Evolutionary conservation across 2,113 vertebrate genomes (phyloP).

Genomic region (Pongo abelii): DNA sequence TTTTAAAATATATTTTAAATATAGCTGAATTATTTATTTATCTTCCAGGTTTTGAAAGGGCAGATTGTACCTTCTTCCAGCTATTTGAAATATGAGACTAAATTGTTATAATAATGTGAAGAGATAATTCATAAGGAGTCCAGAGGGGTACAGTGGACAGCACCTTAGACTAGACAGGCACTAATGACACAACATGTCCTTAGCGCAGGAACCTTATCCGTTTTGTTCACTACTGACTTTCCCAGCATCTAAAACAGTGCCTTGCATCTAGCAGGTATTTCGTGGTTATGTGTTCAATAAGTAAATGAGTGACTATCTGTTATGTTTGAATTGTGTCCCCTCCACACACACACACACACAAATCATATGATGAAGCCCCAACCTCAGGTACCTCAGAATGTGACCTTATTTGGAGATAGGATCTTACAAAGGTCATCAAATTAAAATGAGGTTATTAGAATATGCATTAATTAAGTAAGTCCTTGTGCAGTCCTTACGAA

Average conservation of each 20-base stretch:
- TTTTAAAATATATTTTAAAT: constrained; percentile 38
- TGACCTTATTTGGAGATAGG: neutral
- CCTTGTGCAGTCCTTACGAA: neutral
- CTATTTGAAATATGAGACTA: neutral
- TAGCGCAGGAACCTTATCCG: neutral
- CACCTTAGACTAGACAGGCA: neutral
- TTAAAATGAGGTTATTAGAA: neutral
- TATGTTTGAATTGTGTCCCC: neutral
- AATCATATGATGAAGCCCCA: neutral
- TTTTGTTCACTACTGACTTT: neutral
- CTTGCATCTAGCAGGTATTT: neutral
- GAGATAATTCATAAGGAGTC: neutral
- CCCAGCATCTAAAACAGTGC: neutral
- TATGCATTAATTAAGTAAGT: neutral
- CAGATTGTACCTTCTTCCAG: neutral
- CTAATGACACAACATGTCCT: neutral
- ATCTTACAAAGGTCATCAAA: neutral
- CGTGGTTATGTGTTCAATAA: neutral
- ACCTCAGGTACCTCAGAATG: neutral
- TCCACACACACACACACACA: too few relatives aligned
- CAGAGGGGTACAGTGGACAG: neutral
- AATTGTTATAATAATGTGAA: neutral
- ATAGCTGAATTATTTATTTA: neutral
- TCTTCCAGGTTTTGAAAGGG: neutral
- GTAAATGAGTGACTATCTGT: neutral